These are phyloP conservation scores for Zaprionus capensis DNA, from an alignment of 1,140 invertebrate species.

Conservation along the genomic window DNA sequence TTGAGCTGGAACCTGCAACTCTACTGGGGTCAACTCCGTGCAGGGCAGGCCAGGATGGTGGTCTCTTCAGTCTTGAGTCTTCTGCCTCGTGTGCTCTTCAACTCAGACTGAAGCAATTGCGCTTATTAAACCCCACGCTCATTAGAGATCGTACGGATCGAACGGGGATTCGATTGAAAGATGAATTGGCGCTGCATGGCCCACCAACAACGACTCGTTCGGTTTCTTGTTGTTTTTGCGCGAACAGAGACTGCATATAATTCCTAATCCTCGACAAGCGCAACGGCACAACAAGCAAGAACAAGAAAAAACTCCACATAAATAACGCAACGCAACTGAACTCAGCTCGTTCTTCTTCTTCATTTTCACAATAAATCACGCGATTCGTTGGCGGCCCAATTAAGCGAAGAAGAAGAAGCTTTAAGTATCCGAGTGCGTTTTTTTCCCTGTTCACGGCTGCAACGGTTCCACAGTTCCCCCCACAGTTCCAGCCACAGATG, in stretches of 20 bases:
- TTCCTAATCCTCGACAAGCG: conserved; percentile 71
- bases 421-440: background rate
- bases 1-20: background rate
- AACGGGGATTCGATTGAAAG: conserved; percentile 8
- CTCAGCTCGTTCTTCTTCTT: conserved; percentile 39
- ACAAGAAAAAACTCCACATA: conserved; percentile 75
- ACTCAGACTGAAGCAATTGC: conserved; percentile 40
- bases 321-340: conserved; percentile 62
- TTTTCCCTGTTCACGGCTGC: background rate
- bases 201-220: conserved; percentile 44
- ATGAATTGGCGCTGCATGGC: conserved; percentile 5
- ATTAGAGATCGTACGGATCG: conserved; percentile 50
- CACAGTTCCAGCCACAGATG: conserved; percentile 6
- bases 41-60: background rate
- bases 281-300: conserved; percentile 53
- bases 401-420: conserved; percentile 46
- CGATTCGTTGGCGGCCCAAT: conserved; percentile 64
- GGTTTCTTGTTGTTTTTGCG: background rate
- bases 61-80: conserved; percentile 7
- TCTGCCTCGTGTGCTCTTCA: background rate
- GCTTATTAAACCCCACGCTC: conserved; percentile 48
- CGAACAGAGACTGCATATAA: conserved; percentile 53
- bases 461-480: conserved; percentile 17
- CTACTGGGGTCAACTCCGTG: background rate
- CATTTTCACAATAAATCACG: conserved; percentile 75